Percentiles rank a stretch among this genome's conserved stretches.
Evolutionary conservation across 2,113 vertebrate species (phyloP).

Genomic region (Tachysurus fulvidraco): DNA sequence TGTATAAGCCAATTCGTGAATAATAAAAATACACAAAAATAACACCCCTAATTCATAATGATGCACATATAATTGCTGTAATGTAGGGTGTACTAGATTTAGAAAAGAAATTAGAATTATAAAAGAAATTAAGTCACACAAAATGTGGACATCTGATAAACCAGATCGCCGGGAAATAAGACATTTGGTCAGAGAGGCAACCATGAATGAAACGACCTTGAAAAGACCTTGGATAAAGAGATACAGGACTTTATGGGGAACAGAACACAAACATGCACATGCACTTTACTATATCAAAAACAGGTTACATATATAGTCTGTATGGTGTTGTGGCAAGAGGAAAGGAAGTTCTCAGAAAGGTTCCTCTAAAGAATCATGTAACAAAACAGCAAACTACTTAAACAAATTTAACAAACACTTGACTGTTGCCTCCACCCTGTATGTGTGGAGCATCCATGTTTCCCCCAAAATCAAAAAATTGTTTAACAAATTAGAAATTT

Average conservation of each 20-base stretch:
- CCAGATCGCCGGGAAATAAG: neutral
- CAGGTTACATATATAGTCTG: neutral
- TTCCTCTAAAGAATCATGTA: neutral
- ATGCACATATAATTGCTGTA: neutral
- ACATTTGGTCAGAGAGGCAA: neutral
- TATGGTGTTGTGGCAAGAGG: neutral
- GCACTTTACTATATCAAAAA: neutral
- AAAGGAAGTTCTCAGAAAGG: neutral
- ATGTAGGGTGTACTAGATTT: neutral
- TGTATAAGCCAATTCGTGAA: neutral
- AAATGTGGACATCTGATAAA: too few relatives aligned
- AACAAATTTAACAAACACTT: too few relatives aligned
- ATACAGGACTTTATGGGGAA: neutral
- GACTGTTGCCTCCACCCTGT: too few relatives aligned
- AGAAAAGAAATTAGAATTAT: too few relatives aligned
- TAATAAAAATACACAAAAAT: neutral
- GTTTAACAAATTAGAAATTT: neutral
- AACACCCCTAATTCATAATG: neutral
- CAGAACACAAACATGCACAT: neutral
- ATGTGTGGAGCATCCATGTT: too few relatives aligned
- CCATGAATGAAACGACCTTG: too few relatives aligned
- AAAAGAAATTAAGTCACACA: too few relatives aligned
- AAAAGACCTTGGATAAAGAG: neutral
- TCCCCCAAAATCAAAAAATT: too few relatives aligned
- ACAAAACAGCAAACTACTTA: neutral